Percentiles rank a stretch among this genome's conserved stretches.
phyloP scores from a whole-genome alignment of 2,113 vertebrate genomes.

The Herpailurus yagouaroundi region DNA sequence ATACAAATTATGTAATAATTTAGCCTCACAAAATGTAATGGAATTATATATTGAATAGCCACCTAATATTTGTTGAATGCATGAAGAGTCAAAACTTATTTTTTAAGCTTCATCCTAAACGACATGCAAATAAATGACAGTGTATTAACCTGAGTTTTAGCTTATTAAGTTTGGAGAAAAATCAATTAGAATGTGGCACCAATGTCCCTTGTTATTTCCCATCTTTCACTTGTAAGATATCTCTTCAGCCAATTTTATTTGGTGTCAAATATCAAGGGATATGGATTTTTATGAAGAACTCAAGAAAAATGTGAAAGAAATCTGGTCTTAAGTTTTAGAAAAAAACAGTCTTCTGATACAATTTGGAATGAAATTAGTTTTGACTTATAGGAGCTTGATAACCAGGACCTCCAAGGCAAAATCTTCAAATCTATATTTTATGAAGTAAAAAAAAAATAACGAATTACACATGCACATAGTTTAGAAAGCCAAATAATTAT shows the following conservation, averaged over 20 bases:
- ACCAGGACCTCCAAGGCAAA: background rate
- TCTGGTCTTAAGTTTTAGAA: background rate
- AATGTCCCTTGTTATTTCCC: background rate
- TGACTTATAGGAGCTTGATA: background rate
- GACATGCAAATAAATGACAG: background rate
- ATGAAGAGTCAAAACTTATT: background rate
- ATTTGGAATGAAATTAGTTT: background rate
- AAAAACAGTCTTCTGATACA: background rate
- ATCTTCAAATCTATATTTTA: constrained; percentile 1
- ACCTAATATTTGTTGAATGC: background rate
- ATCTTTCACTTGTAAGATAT: background rate
- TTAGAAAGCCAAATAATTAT: constrained; percentile 22
- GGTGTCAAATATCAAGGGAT: background rate
- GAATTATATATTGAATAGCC: background rate
- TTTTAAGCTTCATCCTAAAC: background rate
- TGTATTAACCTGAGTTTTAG: background rate
- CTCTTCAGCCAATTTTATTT: background rate
- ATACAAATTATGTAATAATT: background rate
- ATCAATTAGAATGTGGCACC: background rate
- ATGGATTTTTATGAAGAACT: background rate
- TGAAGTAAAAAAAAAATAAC: background rate
- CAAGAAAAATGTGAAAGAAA: background rate
- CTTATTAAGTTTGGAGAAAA: background rate
- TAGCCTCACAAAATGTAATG: background rate
- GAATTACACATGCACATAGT: background rate